These are phyloP conservation scores for Drosophila grimshawi DNA, from an alignment of 1,140 invertebrate genomes.

Conservation along the genomic window DNA sequence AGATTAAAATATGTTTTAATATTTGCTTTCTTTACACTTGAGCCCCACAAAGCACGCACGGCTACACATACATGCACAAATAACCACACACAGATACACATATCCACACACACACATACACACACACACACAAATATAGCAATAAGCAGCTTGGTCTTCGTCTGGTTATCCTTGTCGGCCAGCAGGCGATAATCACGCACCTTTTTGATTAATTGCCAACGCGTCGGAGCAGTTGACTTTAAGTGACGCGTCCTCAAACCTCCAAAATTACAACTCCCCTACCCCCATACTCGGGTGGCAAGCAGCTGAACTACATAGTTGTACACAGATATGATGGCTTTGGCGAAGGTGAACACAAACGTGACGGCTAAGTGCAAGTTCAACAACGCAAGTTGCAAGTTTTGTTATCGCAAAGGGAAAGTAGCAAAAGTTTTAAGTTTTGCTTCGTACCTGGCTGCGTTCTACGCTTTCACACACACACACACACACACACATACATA, in stretches of 20 bases:
- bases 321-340: slow-evolving; percentile 3
- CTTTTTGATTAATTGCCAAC: slow-evolving; percentile 77
- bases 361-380: slow-evolving; percentile 71
- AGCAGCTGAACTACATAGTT: neutral
- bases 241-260: slow-evolving; percentile 25
- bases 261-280: neutral
- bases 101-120: neutral
- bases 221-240: slow-evolving; percentile 50
- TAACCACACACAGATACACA: slow-evolving; percentile 9
- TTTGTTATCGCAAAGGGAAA: slow-evolving; percentile 66
- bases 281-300: neutral
- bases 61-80: neutral
- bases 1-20: slow-evolving; percentile 83
- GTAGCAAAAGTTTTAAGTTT: slow-evolving; percentile 51
- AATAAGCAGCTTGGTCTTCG: slow-evolving; percentile 37
- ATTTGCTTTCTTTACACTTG: slow-evolving; percentile 71
- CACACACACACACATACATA: neutral
- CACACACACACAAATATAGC: slow-evolving; percentile 36
- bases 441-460: slow-evolving; percentile 35
- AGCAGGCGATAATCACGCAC: slow-evolving; percentile 70
- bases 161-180: slow-evolving; percentile 29
- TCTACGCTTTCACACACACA: slow-evolving; percentile 28
- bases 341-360: slow-evolving; percentile 34
- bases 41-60: slow-evolving; percentile 28
- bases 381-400: slow-evolving; percentile 64